phyloP scores from a whole-genome alignment of 1,140 invertebrate species.

The Trichogramma pretiosum region DNA sequence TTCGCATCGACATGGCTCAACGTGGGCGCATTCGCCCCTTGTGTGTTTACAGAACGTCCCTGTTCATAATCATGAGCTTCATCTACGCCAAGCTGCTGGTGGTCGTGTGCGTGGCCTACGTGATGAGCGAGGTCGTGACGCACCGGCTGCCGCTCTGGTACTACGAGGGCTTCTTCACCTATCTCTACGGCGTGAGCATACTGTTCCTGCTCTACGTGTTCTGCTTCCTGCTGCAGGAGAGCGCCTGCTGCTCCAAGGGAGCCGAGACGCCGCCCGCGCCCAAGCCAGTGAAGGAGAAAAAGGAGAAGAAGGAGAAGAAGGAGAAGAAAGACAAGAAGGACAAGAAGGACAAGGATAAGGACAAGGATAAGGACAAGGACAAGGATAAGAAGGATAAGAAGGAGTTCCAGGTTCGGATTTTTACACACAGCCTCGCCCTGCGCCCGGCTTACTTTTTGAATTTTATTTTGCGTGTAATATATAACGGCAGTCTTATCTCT shows the following conservation, averaged over 20 bases:
- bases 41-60: slow-evolving; percentile 70
- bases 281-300: slow-evolving; percentile 61
- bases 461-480: too few species aligned
- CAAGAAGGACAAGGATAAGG: slow-evolving; percentile 47
- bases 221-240: slow-evolving; percentile 89
- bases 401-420: slow-evolving; percentile 45
- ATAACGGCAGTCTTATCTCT: too few species aligned
- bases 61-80: slow-evolving; percentile 90
- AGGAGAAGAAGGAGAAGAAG: slow-evolving; percentile 45
- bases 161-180: slow-evolving; percentile 96
- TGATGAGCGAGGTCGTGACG: slow-evolving; percentile 86
- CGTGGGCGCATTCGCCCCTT: slow-evolving; percentile 14
- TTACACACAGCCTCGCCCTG: too few species aligned
- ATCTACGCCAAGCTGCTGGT: slow-evolving; percentile 87
- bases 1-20: too few species aligned
- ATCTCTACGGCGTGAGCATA: slow-evolving; percentile 90
- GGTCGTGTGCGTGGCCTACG: slow-evolving; percentile 83
- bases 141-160: slow-evolving; percentile 83
- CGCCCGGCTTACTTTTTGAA: too few species aligned
- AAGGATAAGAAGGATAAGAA: slow-evolving; percentile 56
- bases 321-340: slow-evolving; percentile 44
- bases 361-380: slow-evolving; percentile 26
- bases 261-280: slow-evolving; percentile 58
- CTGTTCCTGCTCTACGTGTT: slow-evolving; percentile 93
- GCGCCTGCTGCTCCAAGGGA: slow-evolving; percentile 66